Base-by-base conservation (phyloP, 2,888 invertebrate species). In the Nymphalis urticae region DNA sequence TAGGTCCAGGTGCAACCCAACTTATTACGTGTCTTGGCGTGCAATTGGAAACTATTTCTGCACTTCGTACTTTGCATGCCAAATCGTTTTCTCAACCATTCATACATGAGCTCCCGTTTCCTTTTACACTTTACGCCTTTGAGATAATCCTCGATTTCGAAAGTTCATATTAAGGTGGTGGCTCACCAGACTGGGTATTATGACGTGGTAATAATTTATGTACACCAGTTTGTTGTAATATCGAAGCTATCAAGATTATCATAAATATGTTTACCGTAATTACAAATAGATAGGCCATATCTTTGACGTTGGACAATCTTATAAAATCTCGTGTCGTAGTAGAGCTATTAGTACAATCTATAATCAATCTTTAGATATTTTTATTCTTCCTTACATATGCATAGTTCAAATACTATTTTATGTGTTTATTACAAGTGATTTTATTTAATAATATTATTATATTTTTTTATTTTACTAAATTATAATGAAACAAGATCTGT, bases 1-100 rank as follows among this genome's bases (percentile, higher is more conserved):
- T 77, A 75, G 78, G 75, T 76, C 79, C 82, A 83, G 84, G 84
- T 83, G 84, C 77, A 77, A 63, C 47, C 21, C 66, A 65, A 59
- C 66, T 60, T 72, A 70, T 80, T 82, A 82, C 87, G 86, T 83
- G 83, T 82, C 84, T 88, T 87, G 88, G 88, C 88, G 75, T 70
- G 75, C 72, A 75, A 71, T 71, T 72, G 70, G 72, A 74, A 78
- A 87, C 90, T 90, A 90, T 90, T 90, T 90, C 83, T 84, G 86
- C 77, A 71, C 87, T 79, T 80, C 80, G 80, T 84, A 85, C 82
- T 82, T 77, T 83, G 82, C 79, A 84, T 87, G 84, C 87, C 88
- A 85, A 84, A 80, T 82, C 76, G 72, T 76, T 72, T 64, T 63
- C 16, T 66, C 65, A 75, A 73, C 74, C 74, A 74, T 19, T 59